phyloP scores from a whole-genome alignment of 1,140 invertebrate genomes.

The Melitaea cinxia region DNA sequence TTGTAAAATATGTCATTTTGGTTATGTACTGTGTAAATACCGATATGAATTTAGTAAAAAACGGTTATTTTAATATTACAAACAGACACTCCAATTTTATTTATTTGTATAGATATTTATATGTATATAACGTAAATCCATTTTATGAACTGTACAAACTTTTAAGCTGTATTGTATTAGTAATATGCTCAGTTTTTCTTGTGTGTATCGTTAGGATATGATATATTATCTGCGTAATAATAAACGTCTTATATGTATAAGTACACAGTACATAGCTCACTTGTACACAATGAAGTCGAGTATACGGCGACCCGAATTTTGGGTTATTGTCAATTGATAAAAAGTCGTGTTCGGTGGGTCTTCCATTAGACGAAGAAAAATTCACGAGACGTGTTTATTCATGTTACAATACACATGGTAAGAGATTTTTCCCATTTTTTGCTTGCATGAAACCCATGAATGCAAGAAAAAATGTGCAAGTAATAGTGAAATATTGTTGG shows the following conservation, averaged over 20 bases:
- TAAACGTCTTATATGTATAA: not conserved
- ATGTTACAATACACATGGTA: slow-evolving; percentile 53
- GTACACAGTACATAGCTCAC: not conserved
- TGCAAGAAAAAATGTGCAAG: slow-evolving; percentile 9
- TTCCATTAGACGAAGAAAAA: slow-evolving; percentile 40
- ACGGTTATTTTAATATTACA: too few species aligned
- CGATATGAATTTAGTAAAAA: too few species aligned
- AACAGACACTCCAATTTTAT: too few species aligned
- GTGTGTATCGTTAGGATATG: too few species aligned
- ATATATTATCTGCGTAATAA: too few species aligned
- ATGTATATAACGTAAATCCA: too few species aligned
- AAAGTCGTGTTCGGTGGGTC: slow-evolving; percentile 43
- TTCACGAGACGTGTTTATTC: slow-evolving; percentile 53
- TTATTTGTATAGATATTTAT: too few species aligned
- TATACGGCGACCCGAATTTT: slow-evolving; percentile 39
- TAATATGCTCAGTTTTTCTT: too few species aligned
- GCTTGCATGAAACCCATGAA: not conserved
- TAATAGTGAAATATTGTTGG: not conserved
- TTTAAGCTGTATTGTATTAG: too few species aligned
- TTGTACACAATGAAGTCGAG: slow-evolving; percentile 16
- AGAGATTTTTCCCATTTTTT: slow-evolving; percentile 44
- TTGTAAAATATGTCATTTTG: too few species aligned
- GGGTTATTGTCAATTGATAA: slow-evolving; percentile 58
- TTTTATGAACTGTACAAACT: too few species aligned
- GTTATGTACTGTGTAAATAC: too few species aligned